phyloP scores from a whole-genome alignment of 2,797 vertebrate species.

The Otolemur crassicaudatus region DNA sequence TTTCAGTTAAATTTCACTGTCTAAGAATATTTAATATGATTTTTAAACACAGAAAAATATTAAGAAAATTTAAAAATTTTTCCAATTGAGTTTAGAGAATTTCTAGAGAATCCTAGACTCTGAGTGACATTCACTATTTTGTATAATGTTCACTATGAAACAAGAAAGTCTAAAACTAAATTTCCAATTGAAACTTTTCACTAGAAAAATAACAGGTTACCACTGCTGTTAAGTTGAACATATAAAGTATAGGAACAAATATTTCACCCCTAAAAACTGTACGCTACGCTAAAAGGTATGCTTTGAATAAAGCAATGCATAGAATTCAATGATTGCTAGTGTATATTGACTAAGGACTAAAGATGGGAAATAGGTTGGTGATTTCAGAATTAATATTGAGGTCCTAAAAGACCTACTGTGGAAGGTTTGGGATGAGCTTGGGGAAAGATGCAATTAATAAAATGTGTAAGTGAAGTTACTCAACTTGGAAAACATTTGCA shows the following conservation, averaged over 20 bases:
- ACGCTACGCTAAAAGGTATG: neutral
- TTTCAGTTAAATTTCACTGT: neutral
- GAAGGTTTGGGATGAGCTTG: neutral
- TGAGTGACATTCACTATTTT: neutral
- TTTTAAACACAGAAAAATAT: neutral
- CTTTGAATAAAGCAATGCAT: neutral
- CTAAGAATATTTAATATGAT: neutral
- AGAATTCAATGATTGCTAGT: neutral
- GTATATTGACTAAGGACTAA: neutral
- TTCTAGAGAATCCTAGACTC: neutral
- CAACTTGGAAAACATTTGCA: neutral
- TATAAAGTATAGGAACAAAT: neutral
- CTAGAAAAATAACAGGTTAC: neutral
- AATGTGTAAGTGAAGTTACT: neutral
- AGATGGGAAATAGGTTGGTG: neutral
- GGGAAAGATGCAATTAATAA: neutral
- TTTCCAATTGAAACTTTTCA: neutral
- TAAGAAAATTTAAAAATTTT: neutral
- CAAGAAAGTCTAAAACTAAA: neutral
- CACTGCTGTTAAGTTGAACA: neutral
- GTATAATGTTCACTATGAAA: neutral
- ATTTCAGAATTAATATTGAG: neutral
- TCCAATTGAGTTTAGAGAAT: neutral
- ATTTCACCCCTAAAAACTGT: neutral
- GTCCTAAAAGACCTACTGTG: neutral